phyloP scores from a whole-genome alignment of 2,113 vertebrate genomes.

The Sphyrna mokarran region DNA sequence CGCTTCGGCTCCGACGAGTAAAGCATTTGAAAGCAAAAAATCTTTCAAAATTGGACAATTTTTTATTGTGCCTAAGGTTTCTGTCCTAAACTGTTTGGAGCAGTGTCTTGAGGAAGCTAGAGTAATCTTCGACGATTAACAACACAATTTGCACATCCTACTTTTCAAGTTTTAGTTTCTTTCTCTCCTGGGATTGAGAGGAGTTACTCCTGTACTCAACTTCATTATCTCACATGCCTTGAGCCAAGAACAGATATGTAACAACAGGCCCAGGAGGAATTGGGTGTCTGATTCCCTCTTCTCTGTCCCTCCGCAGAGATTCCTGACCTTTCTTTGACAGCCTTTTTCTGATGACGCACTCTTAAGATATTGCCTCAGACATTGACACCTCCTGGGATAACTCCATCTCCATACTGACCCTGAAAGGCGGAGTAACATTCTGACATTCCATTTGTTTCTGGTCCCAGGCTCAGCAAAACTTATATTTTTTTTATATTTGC shows the following conservation, averaged over 20 bases:
- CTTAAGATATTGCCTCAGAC: not conserved
- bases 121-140: too few species aligned
- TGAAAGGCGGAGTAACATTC: not conserved
- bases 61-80: too few species aligned
- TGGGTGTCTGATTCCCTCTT: not conserved
- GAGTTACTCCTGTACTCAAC: not conserved
- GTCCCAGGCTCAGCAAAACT: not conserved
- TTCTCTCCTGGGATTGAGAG: not conserved
- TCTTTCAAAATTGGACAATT: too few species aligned
- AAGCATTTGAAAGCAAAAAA: too few species aligned
- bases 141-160: too few species aligned
- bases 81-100: too few species aligned
- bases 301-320: not conserved
- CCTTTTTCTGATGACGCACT: not conserved
- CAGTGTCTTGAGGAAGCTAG: too few species aligned
- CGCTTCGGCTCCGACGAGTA: too few species aligned
- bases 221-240: not conserved
- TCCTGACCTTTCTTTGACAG: not conserved
- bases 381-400: not conserved
- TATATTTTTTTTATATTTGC: not conserved
- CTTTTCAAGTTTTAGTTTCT: not conserved
- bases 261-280: not conserved
- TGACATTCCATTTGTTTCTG: not conserved
- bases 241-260: too few species aligned
- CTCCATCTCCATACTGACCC: not conserved